Evolutionary conservation across 2,797 vertebrate species (phyloP).

Genomic region (Silurus aristotelis): DNA sequence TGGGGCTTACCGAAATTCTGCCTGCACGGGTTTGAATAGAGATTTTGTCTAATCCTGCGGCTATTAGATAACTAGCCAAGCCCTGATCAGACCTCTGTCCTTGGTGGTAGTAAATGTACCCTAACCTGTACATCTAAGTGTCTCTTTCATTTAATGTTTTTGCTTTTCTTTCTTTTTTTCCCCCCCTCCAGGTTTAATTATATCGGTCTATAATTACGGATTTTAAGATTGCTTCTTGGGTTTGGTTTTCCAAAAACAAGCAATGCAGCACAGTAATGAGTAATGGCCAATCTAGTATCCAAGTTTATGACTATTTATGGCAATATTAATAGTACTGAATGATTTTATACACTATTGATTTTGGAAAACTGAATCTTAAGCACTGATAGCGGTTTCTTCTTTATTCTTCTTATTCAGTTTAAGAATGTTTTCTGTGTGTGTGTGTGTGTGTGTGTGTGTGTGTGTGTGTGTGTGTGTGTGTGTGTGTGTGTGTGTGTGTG

Average conservation of each 20-base stretch:
- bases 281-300: not conserved
- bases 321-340: not conserved
- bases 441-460: not conserved
- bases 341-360: not conserved
- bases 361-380: not conserved
- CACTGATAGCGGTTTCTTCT: not conserved
- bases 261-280: not conserved
- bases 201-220: not conserved
- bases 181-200: not conserved
- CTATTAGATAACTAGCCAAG: slow-evolving; percentile 34
- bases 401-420: not conserved
- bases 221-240: not conserved
- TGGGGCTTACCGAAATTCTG: slow-evolving; percentile 19
- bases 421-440: no score
- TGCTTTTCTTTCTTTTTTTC: not conserved
- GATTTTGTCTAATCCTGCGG: slow-evolving; percentile 36
- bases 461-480: not conserved
- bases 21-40: slow-evolving; percentile 12
- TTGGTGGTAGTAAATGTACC: slow-evolving; percentile 1
- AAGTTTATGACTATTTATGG: not conserved
- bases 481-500: not conserved
- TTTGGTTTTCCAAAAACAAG: slow-evolving; percentile 4
- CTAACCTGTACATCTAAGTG: not conserved
- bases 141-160: not conserved
- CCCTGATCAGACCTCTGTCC: slow-evolving; percentile 28